phyloP scores from a whole-genome alignment of 1,140 invertebrate species.

The Saccostrea glomerata region DNA sequence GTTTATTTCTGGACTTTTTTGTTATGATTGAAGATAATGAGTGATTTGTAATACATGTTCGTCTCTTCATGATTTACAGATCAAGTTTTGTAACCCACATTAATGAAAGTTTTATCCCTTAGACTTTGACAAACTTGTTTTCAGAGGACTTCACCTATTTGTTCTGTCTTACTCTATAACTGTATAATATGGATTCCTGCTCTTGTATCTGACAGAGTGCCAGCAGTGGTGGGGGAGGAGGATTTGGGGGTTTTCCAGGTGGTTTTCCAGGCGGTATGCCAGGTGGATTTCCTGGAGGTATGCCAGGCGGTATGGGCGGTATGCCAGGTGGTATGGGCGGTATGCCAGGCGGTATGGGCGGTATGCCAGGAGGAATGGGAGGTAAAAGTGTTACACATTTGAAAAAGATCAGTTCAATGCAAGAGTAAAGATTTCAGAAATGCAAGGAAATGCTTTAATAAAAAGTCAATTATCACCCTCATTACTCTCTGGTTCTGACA shows the following conservation, averaged over 20 bases:
- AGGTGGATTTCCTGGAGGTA: constrained; percentile 64
- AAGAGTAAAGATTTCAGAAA: no score
- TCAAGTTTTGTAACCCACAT: no score
- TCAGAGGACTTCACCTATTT: background rate
- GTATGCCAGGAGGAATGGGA: constrained; percentile 60
- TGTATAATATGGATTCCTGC: background rate
- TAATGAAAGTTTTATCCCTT: no score
- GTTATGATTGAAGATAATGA: no score
- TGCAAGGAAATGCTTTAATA: no score
- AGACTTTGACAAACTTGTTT: no score
- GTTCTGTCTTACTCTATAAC: background rate
- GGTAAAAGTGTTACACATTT: constrained; percentile 27
- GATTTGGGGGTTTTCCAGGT: constrained; percentile 72
- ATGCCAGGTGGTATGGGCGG: constrained; percentile 60
- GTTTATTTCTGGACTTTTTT: no score
- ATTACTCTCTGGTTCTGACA: no score
- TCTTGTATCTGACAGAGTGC: background rate
- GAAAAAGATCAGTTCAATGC: no score
- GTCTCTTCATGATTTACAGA: no score
- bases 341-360: constrained; percentile 61
- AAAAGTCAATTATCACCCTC: no score
- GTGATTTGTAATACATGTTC: no score
- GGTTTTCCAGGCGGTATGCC: constrained; percentile 63
- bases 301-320: constrained; percentile 60
- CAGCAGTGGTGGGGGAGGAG: constrained; percentile 49